Conservation (phyloP, 2,797 vertebrate genomes). For the Bufotes viridis region DNA sequence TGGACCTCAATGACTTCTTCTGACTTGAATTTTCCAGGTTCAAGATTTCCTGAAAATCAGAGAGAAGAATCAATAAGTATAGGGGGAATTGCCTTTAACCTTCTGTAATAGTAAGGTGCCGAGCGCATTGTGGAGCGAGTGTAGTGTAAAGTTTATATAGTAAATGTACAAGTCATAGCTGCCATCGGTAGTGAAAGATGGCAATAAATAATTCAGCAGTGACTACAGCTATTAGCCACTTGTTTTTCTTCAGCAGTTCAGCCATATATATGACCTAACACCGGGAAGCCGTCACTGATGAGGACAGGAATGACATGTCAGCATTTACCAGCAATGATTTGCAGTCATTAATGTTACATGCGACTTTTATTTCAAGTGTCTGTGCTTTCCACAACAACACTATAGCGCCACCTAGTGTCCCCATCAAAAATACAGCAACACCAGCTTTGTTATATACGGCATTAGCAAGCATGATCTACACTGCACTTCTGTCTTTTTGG, state of each 20-base stretch:
- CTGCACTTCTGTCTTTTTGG: slow-evolving; percentile 4
- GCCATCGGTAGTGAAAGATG: neutral
- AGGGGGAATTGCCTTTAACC: neutral
- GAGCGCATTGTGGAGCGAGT: neutral
- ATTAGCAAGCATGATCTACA: neutral
- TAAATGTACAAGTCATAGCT: too few species aligned
- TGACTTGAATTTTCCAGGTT: neutral
- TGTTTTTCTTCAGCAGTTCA: slow-evolving; percentile 24
- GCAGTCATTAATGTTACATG: neutral
- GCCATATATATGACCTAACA: slow-evolving; percentile 13
- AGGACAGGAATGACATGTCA: slow-evolving; percentile 22
- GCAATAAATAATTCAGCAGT: neutral
- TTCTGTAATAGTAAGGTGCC: neutral
- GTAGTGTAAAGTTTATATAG: neutral
- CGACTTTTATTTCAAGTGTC: neutral
- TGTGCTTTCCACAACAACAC: neutral
- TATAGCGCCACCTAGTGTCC: slow-evolving; percentile 53
- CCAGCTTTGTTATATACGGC: neutral
- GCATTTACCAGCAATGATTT: slow-evolving; percentile 19
- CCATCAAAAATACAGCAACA: neutral
- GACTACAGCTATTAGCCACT: neutral
- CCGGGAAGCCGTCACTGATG: slow-evolving; percentile 12
- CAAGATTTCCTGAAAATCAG: neutral
- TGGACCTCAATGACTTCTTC: neutral
- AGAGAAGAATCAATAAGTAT: neutral